A percentile compares a stretch with the other conserved stretches of the same genome.
phyloP scores from a whole-genome alignment of 2,113 vertebrate genomes.

The Daphoenositta chrysoptera region DNA sequence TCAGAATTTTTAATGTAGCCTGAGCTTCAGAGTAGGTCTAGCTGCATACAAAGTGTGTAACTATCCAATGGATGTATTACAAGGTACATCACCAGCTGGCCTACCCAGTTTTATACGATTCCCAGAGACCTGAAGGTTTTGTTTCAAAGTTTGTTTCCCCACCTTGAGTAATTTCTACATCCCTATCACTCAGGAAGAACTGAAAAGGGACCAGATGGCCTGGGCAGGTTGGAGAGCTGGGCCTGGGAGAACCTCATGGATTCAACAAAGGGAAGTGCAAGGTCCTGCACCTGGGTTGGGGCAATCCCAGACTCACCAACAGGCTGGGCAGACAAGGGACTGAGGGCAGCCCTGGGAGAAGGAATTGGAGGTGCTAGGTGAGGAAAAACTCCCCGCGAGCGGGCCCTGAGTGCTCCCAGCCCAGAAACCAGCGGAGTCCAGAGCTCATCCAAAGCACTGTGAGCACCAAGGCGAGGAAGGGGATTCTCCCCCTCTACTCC shows the following conservation, averaged over 20 bases:
- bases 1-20: neutral
- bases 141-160: neutral
- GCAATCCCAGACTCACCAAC: neutral
- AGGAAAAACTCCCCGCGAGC: neutral
- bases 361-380: neutral
- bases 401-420: neutral
- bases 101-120: neutral
- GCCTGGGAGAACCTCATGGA: neutral
- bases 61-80: neutral
- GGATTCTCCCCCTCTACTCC: neutral
- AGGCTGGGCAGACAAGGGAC: neutral
- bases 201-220: neutral
- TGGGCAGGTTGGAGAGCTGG: neutral
- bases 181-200: neutral
- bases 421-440: rapidly evolving
- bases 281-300: neutral
- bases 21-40: neutral
- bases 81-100: neutral
- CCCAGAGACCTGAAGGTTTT: neutral
- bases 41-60: neutral
- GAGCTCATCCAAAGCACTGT: neutral
- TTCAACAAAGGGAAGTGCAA: too few relatives aligned
- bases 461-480: rapidly evolving
- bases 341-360: neutral
- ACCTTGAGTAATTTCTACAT: neutral